Evolutionary conservation across 2,797 vertebrate species (phyloP).

Genomic region (Echeneis naucrates): DNA sequence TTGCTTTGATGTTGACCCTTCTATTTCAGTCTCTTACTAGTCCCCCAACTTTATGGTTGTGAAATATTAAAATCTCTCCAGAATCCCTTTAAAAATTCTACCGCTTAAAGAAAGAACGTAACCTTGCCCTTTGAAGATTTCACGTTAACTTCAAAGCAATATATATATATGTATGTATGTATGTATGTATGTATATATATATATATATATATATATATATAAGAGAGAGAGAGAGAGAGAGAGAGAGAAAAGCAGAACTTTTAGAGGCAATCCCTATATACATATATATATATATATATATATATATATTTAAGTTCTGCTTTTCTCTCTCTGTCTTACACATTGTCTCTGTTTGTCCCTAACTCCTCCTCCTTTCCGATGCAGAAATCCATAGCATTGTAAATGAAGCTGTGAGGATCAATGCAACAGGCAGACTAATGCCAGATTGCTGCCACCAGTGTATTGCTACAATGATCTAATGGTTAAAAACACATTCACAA

Average conservation of each 20-base stretch:
- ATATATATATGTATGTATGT: slow-evolving; percentile 3
- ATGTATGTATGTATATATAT: slow-evolving; percentile 6
- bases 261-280: no score
- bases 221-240: no score
- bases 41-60: background rate
- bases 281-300: slow-evolving; percentile 26
- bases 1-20: background rate
- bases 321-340: slow-evolving; percentile 52
- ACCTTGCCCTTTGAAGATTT: slow-evolving; percentile 34
- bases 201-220: slow-evolving; percentile 25
- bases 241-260: no score
- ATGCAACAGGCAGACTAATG: slow-evolving; percentile 79
- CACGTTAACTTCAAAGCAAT: slow-evolving; percentile 36
- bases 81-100: background rate
- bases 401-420: slow-evolving; percentile 83
- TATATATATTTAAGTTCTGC: slow-evolving; percentile 27
- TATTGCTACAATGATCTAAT: slow-evolving; percentile 84
- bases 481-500: slow-evolving; percentile 83
- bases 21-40: background rate
- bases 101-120: slow-evolving; percentile 19
- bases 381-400: slow-evolving; percentile 81
- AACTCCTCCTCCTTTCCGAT: slow-evolving; percentile 73
- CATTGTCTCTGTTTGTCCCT: slow-evolving; percentile 62
- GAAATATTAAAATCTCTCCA: background rate
- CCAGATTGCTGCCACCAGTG: slow-evolving; percentile 75